phyloP scores from a whole-genome alignment of 1,140 invertebrate genomes.

The Platyscapa corneri region DNA sequence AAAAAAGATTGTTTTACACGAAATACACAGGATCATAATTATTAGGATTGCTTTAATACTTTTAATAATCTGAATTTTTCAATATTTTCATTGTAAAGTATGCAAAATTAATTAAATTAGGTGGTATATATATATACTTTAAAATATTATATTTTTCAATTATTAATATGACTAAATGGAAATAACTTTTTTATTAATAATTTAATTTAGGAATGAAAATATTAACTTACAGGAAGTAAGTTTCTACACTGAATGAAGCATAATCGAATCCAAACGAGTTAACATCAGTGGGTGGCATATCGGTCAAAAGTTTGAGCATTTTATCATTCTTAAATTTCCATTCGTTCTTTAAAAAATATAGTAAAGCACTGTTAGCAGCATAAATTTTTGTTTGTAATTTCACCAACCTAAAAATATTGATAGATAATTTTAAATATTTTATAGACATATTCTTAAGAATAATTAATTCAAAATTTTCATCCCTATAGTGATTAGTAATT shows the following conservation, averaged over 20 bases:
- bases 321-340: conserved; percentile 89
- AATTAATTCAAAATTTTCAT: no score
- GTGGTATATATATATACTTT: no score
- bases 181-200: no score
- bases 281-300: conserved; percentile 78
- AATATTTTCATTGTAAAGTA: no score
- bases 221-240: conserved; percentile 65
- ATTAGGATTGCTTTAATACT: no score
- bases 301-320: conserved; percentile 77
- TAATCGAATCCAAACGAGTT: conserved; percentile 79
- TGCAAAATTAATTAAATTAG: no score
- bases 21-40: no score
- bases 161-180: no score
- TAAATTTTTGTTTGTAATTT: conserved; percentile 87
- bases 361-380: conserved; percentile 82
- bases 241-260: conserved; percentile 54
- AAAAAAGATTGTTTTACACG: no score
- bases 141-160: no score
- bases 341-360: conserved; percentile 86
- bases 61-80: no score
- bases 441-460: neutral
- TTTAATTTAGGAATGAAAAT: neutral
- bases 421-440: neutral
- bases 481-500: no score
- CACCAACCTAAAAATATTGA: conserved; percentile 78